phyloP scores from a whole-genome alignment of 2,113 vertebrate species.

The Myotis davidii region DNA sequence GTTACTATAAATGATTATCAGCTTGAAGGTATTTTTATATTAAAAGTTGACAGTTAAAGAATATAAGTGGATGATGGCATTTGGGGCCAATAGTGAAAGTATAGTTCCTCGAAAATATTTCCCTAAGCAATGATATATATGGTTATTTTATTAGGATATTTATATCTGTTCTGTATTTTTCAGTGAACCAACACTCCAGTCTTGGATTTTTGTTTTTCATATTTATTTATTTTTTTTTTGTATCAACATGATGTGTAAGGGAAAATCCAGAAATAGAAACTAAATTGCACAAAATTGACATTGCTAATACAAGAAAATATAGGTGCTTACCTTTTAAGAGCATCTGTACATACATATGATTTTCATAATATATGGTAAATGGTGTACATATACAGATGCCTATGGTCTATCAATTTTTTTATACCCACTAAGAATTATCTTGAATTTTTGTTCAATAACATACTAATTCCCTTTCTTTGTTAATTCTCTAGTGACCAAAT shows the following conservation, averaged over 20 bases:
- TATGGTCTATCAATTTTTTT: conserved; percentile 55
- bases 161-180: conserved; percentile 59
- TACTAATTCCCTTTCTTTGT: conserved; percentile 29
- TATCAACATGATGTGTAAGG: conserved; percentile 47
- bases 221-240: neutral
- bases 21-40: conserved; percentile 76
- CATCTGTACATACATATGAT: conserved; percentile 46
- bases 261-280: conserved; percentile 52
- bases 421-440: conserved; percentile 35
- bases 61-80: conserved; percentile 56
- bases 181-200: conserved; percentile 32
- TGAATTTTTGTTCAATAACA: conserved; percentile 36
- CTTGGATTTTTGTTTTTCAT: neutral
- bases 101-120: conserved; percentile 57
- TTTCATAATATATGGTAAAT: conserved; percentile 49
- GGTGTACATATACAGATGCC: conserved; percentile 48
- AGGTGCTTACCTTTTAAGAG: conserved; percentile 64
- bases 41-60: conserved; percentile 66
- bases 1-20: conserved; percentile 69
- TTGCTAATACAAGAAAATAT: conserved; percentile 51
- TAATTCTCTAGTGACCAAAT: conserved; percentile 48
- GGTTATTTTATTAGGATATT: conserved; percentile 60
- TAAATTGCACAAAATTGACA: conserved; percentile 47
- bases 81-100: conserved; percentile 64
- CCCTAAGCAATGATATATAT: neutral